phyloP scores from a whole-genome alignment of 2,113 vertebrate species.

The Coregonus clupeaformis region DNA sequence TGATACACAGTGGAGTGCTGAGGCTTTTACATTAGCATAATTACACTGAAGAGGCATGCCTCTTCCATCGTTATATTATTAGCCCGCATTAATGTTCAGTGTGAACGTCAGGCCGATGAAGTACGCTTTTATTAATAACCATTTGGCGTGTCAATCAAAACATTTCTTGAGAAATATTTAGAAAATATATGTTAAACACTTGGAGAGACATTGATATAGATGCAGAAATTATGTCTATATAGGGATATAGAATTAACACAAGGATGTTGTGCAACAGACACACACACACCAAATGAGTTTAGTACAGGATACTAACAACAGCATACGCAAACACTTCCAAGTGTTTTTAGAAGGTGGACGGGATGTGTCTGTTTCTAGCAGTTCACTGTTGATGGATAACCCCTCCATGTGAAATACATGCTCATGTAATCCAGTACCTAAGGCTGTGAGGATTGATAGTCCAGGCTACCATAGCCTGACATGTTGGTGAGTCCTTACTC shows the following conservation, averaged over 20 bases:
- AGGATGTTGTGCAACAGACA: neutral
- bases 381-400: neutral
- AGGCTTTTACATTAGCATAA: conserved; percentile 66
- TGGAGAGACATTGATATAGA: no score
- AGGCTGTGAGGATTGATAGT: conserved; percentile 45
- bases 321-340: conserved; percentile 25
- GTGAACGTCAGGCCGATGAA: conserved; percentile 61
- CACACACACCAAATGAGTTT: conserved; percentile 9
- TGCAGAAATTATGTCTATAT: no score
- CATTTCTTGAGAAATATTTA: conserved; percentile 26
- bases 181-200: conserved; percentile 21
- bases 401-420: conserved; percentile 23
- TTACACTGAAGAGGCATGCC: conserved; percentile 67
- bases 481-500: conserved; percentile 59
- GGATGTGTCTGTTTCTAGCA: conserved; percentile 5
- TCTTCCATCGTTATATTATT: conserved; percentile 68
- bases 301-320: conserved; percentile 29
- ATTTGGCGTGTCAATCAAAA: conserved; percentile 53
- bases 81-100: conserved; percentile 58
- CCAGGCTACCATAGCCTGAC: conserved; percentile 48
- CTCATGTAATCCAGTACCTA: conserved; percentile 25
- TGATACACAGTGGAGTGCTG: conserved; percentile 61
- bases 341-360: conserved; percentile 24
- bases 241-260: no score
- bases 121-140: conserved; percentile 61